phyloP scores from a whole-genome alignment of 2,113 vertebrate species.

The Geococcyx californianus region DNA sequence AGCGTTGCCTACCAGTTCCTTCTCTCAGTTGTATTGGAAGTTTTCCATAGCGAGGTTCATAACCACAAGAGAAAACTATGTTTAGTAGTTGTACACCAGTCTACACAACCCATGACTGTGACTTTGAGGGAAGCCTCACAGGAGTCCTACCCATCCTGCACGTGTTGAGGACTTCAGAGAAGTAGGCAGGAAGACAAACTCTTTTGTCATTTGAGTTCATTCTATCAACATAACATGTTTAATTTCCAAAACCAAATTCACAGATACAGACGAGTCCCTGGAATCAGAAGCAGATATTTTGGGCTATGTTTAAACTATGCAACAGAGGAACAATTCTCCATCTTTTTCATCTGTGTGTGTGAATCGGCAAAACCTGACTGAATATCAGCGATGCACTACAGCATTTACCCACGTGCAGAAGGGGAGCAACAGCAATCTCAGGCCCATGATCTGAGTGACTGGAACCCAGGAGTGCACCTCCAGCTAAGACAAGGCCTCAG shows the following conservation, averaged over 20 bases:
- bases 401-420: not conserved
- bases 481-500: not conserved
- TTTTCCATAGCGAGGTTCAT: not conserved
- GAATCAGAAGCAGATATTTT: not conserved
- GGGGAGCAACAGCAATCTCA: not conserved
- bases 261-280: not conserved
- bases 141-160: not conserved
- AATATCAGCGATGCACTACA: not conserved
- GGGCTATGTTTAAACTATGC: not conserved
- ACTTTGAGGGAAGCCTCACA: not conserved
- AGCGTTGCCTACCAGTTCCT: not conserved
- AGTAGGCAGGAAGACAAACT: not conserved
- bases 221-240: not conserved
- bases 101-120: not conserved
- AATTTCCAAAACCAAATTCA: not conserved
- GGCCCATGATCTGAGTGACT: not conserved
- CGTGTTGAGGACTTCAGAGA: not conserved
- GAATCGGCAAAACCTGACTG: not conserved
- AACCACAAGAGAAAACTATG: not conserved
- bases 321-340: not conserved
- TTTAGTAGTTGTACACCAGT: not conserved
- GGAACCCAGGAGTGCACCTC: not conserved
- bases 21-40: not conserved
- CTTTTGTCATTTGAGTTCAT: not conserved
- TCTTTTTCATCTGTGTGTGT: not conserved